These are phyloP conservation scores for Ctenoplectra terminalis DNA, from an alignment of 1,140 invertebrate species.

Conservation along the genomic window DNA sequence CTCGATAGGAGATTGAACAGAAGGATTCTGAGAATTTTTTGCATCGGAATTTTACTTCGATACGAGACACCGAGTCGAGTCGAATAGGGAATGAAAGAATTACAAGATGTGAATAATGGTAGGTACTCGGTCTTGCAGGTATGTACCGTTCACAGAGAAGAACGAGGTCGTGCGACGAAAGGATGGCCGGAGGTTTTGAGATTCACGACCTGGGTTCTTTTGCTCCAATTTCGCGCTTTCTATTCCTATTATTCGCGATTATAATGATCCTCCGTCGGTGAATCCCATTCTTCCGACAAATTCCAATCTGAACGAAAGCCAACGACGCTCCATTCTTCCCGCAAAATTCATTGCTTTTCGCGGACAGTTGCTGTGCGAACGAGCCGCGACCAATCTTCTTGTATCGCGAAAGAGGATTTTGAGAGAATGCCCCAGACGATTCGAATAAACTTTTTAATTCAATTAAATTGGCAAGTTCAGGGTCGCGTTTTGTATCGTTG, in stretches of 20 bases:
- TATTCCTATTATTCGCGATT: slow-evolving; percentile 50
- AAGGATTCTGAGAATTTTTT: background rate
- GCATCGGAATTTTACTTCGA: background rate
- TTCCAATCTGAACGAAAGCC: slow-evolving; percentile 41
- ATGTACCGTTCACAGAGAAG: background rate
- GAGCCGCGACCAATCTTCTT: background rate
- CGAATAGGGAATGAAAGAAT: too few relatives aligned
- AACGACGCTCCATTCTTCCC: slow-evolving; percentile 34
- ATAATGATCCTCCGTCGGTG: slow-evolving; percentile 45
- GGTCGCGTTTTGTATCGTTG: background rate
- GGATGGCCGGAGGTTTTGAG: slow-evolving; percentile 12
- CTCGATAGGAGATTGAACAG: background rate
- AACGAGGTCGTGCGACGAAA: slow-evolving; percentile 6
- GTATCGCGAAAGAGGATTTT: background rate
- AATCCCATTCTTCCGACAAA: slow-evolving; percentile 39
- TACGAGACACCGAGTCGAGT: background rate
- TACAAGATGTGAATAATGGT: background rate
- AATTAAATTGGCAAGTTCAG: background rate
- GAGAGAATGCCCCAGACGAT: background rate
- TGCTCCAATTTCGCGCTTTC: slow-evolving; percentile 28
- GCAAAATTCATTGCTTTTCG: slow-evolving; percentile 42
- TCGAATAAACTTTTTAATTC: background rate
- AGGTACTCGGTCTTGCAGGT: background rate
- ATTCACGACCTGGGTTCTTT: background rate
- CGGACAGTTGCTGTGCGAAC: too few relatives aligned